Percentiles rank a stretch among this genome's conserved stretches.
phyloP scores from a whole-genome alignment of 2,888 invertebrate genomes.

The Caenorhabditis afra region DNA sequence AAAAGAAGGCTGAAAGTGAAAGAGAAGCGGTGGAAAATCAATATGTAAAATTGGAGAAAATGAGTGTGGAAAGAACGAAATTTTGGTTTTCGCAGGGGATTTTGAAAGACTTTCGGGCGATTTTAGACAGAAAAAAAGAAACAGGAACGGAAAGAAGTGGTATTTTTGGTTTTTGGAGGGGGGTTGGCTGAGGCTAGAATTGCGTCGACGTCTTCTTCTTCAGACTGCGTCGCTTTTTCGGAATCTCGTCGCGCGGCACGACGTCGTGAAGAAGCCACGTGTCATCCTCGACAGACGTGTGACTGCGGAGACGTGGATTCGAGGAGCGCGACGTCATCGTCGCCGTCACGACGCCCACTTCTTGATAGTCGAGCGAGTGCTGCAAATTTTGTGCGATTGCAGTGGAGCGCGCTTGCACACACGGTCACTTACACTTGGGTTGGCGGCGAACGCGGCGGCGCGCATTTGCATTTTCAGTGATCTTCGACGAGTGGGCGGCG shows the following conservation, averaged over 20 bases:
- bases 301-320: conserved; percentile 55
- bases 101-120: conserved; percentile 39
- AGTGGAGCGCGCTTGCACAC: background rate
- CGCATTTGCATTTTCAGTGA: conserved; percentile 58
- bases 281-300: conserved; percentile 60
- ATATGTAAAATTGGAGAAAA: conserved; percentile 14
- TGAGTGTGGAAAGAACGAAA: too few species aligned
- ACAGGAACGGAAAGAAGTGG: background rate
- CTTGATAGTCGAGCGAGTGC: conserved; percentile 67
- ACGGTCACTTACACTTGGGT: conserved; percentile 57
- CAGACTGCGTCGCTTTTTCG: conserved; percentile 65
- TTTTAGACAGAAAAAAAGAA: conserved; percentile 6
- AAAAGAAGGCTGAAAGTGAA: conserved; percentile 27
- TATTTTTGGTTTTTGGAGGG: too few species aligned
- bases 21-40: conserved; percentile 2
- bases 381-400: conserved; percentile 30
- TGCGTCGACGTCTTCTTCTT: conserved; percentile 67
- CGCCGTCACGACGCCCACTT: conserved; percentile 12
- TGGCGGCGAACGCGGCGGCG: conserved; percentile 43
- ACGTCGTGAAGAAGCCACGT: conserved; percentile 60
- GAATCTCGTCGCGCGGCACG: conserved; percentile 50
- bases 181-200: conserved; percentile 5
- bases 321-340: background rate
- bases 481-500: conserved; percentile 28
- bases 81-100: background rate